phyloP scores from a whole-genome alignment of 1,140 invertebrate genomes.

The Bombus polaris region DNA sequence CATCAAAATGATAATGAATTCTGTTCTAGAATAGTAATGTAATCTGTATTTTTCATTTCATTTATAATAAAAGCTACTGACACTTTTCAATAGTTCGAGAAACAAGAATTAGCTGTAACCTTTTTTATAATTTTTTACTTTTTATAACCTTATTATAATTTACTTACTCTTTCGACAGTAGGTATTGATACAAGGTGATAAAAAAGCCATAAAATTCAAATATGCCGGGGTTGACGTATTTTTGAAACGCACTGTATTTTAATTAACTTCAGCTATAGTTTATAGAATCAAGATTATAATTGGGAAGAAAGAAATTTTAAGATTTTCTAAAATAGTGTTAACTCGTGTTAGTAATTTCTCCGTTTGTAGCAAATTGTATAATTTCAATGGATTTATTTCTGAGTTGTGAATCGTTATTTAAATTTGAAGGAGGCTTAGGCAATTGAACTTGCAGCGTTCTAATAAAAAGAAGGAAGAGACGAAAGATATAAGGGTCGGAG shows the following conservation, averaged over 20 bases:
- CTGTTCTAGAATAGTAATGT: neutral
- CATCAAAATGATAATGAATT: neutral
- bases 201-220: neutral
- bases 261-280: neutral
- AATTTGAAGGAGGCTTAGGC: neutral
- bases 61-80: neutral
- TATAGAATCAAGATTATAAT: neutral
- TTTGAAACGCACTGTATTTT: too few relatives aligned
- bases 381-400: neutral
- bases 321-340: too few relatives aligned
- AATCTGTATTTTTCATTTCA: too few relatives aligned
- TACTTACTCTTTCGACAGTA: too few relatives aligned
- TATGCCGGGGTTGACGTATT: neutral
- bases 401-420: neutral
- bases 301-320: neutral
- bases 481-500: neutral
- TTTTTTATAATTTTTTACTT: too few relatives aligned
- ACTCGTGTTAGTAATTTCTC: neutral
- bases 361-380: neutral
- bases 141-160: too few relatives aligned
- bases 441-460: neutral
- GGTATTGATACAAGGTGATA: too few relatives aligned
- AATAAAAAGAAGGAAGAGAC: neutral
- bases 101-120: too few relatives aligned
- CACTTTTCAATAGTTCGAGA: too few relatives aligned